These are phyloP conservation scores for Limnephilus lunatus DNA, from an alignment of 2,888 invertebrate species.

Conservation along the genomic window DNA sequence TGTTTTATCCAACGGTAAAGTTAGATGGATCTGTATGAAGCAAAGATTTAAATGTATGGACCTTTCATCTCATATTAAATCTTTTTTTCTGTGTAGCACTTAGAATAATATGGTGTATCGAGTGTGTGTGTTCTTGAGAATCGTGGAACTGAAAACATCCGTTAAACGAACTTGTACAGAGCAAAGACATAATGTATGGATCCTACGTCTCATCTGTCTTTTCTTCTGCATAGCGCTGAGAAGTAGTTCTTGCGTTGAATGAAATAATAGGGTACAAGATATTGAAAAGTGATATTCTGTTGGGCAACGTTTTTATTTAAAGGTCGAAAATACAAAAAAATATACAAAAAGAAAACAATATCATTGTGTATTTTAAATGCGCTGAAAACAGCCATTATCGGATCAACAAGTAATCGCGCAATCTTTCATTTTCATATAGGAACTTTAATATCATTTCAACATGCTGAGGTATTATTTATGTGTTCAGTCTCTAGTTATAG, in stretches of 20 bases:
- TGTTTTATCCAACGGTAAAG: not conserved
- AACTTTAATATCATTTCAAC: constrained; percentile 65
- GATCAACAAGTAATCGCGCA: constrained; percentile 51
- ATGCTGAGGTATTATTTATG: constrained; percentile 11
- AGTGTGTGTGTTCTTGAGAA: not conserved
- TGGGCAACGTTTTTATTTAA: constrained; percentile 64
- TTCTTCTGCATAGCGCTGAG: not conserved
- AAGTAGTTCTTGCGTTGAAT: not conserved
- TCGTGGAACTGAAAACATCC: not conserved
- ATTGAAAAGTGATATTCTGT: constrained; percentile 51
- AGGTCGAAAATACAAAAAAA: constrained; percentile 66
- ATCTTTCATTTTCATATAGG: constrained; percentile 62
- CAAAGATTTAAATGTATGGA: not conserved
- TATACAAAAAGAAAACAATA: constrained; percentile 64
- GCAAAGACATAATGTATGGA: not conserved
- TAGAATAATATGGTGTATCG: not conserved
- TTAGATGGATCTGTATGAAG: not conserved
- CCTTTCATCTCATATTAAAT: not conserved
- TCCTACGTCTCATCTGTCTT: not conserved
- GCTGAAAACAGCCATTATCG: constrained; percentile 60
- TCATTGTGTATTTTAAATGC: constrained; percentile 61
- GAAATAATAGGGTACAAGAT: constrained; percentile 21
- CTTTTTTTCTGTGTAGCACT: not conserved
- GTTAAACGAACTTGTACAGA: not conserved
- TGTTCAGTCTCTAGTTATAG: not conserved